Evolutionary conservation across 2,113 vertebrate species (phyloP).

Genomic region (Pagrus major): DNA sequence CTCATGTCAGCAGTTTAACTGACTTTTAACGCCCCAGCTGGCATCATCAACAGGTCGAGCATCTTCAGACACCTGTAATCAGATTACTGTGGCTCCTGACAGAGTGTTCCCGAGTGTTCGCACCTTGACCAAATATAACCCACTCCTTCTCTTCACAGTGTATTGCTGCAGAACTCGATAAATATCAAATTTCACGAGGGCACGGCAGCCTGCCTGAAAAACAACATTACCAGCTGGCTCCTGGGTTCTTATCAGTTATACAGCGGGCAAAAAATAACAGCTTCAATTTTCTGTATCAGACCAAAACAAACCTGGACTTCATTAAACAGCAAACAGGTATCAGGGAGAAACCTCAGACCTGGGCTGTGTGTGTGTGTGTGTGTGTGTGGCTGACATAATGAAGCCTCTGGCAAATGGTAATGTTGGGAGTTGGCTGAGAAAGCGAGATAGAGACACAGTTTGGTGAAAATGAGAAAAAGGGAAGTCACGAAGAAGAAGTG

Average conservation of each 20-base stretch:
- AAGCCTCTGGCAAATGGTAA: not conserved
- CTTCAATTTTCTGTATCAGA: slow-evolving; percentile 4
- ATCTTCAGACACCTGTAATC: not conserved
- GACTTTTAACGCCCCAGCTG: not conserved
- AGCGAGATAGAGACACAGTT: not conserved
- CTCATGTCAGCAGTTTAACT: not conserved
- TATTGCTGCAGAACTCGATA: slow-evolving; percentile 6
- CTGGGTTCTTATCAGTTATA: not conserved
- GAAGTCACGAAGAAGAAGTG: not conserved
- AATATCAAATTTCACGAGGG: slow-evolving; percentile 9
- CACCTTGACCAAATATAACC: slow-evolving; percentile 4
- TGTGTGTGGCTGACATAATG: not conserved
- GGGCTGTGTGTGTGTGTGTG: not conserved
- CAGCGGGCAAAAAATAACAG: not conserved
- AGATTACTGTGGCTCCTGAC: not conserved
- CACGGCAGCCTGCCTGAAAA: slow-evolving; percentile 2
- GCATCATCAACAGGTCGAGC: not conserved
- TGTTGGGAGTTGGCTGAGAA: not conserved
- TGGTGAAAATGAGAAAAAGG: not conserved
- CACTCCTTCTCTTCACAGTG: not conserved
- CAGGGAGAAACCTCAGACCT: not conserved
- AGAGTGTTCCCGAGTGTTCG: not conserved
- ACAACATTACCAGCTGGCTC: not conserved
- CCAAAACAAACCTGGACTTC: slow-evolving; percentile 7
- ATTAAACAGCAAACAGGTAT: not conserved